phyloP scores from a whole-genome alignment of 2,888 invertebrate species.

The Acholoe squamosa region DNA sequence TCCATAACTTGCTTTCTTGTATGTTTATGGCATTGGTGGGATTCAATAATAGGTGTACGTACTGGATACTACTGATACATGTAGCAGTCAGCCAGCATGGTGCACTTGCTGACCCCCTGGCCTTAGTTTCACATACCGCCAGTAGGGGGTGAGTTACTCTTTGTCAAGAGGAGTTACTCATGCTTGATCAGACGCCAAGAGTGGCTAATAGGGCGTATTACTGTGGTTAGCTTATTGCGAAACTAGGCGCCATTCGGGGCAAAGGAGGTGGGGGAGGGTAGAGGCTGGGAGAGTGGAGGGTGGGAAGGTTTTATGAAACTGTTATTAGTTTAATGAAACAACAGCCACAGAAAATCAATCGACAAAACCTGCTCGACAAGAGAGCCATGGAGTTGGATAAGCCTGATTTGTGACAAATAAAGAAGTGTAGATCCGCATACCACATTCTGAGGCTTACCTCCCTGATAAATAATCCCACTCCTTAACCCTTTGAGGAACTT shows the following conservation, averaged over 20 bases:
- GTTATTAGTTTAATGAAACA: slow-evolving; percentile 10
- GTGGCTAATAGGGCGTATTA: neutral
- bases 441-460: neutral
- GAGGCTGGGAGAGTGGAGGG: neutral
- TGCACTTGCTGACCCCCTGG: slow-evolving; percentile 22
- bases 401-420: neutral
- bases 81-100: neutral
- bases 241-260: neutral
- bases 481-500: too few species aligned
- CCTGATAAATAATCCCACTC: too few species aligned
- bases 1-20: neutral
- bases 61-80: neutral
- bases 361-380: neutral
- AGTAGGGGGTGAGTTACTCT: neutral
- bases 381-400: neutral
- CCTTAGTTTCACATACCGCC: neutral
- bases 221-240: neutral
- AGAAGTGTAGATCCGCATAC: neutral
- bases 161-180: neutral
- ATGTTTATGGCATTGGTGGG: neutral
- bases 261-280: neutral
- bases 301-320: too few species aligned
- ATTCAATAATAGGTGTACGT: neutral
- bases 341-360: neutral
- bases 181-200: neutral